Evolutionary conservation across 2,797 vertebrate species (phyloP).

Genomic region (Clarias laeviceps): DNA sequence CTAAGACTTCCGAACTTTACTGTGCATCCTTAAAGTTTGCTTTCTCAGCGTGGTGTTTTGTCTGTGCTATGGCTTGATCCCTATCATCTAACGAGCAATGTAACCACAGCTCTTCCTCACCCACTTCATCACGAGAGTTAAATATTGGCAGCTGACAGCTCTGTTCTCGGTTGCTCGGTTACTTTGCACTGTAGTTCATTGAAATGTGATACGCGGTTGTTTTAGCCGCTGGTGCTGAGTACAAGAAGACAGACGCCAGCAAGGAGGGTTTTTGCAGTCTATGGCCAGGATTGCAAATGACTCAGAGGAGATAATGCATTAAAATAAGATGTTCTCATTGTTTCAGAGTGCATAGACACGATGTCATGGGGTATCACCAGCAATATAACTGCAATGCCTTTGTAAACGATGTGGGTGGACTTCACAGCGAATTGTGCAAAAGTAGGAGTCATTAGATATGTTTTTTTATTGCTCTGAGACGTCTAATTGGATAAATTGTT

Average conservation of each 20-base stretch:
- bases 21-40: background rate
- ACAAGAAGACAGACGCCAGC: conserved; percentile 11
- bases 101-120: conserved; percentile 45
- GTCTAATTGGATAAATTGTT: background rate
- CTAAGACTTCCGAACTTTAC: background rate
- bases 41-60: conserved; percentile 18
- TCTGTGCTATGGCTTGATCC: conserved; percentile 28
- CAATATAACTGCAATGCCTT: background rate
- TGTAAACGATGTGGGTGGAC: background rate
- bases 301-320: background rate
- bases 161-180: conserved; percentile 20
- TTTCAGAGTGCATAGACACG: background rate
- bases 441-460: background rate
- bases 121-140: conserved; percentile 45
- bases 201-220: conserved; percentile 46
- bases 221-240: conserved; percentile 3
- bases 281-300: background rate
- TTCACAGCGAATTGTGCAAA: background rate
- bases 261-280: background rate
- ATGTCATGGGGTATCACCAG: background rate
- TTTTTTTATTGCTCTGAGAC: background rate
- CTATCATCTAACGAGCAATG: conserved; percentile 40
- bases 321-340: conserved; percentile 1
- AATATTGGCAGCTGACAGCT: conserved; percentile 56
- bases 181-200: conserved; percentile 41